A percentile compares a stretch with the other conserved stretches of the same genome.
phyloP scores from a whole-genome alignment of 2,113 vertebrate genomes.

The Orientallactaga bullata region DNA sequence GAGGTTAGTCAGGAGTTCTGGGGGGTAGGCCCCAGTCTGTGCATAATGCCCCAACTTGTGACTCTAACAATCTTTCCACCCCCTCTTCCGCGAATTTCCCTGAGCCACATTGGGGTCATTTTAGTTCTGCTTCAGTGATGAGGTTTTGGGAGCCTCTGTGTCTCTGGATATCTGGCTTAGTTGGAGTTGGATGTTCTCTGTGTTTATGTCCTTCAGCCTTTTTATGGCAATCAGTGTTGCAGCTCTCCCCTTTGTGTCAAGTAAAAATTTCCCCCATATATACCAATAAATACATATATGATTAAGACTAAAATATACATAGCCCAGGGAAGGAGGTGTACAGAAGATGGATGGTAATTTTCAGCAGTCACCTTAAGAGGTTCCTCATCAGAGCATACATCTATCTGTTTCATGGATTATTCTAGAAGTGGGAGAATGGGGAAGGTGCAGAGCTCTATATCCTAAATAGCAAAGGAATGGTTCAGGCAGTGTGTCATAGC shows the following conservation, averaged over 20 bases:
- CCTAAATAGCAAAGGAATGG: not conserved
- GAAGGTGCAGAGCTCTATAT: not conserved
- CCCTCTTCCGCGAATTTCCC: too few species aligned
- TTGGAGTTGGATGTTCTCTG: too few species aligned
- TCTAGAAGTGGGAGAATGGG: slow-evolving; percentile 32
- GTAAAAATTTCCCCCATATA: slow-evolving; percentile 51
- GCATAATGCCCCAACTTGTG: too few species aligned
- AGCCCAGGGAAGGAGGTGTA: not conserved
- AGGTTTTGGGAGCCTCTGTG: too few species aligned
- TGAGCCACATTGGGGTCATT: too few species aligned
- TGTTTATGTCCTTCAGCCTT: too few species aligned
- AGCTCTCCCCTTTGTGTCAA: not conserved
- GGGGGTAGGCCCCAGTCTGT: too few species aligned
- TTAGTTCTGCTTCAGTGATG: too few species aligned
- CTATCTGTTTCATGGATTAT: not conserved
- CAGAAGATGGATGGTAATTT: slow-evolving; percentile 26
- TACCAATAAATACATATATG: not conserved
- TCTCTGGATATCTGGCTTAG: too few species aligned
- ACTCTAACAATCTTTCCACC: too few species aligned
- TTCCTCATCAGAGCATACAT: not conserved
- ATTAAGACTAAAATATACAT: not conserved
- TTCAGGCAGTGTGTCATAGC: not conserved
- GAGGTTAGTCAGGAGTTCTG: too few species aligned
- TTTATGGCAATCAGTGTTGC: too few species aligned
- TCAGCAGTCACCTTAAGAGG: slow-evolving; percentile 19